Conservation (phyloP, 1,140 invertebrate species). For the Panagrolaimus sp. region DNA sequence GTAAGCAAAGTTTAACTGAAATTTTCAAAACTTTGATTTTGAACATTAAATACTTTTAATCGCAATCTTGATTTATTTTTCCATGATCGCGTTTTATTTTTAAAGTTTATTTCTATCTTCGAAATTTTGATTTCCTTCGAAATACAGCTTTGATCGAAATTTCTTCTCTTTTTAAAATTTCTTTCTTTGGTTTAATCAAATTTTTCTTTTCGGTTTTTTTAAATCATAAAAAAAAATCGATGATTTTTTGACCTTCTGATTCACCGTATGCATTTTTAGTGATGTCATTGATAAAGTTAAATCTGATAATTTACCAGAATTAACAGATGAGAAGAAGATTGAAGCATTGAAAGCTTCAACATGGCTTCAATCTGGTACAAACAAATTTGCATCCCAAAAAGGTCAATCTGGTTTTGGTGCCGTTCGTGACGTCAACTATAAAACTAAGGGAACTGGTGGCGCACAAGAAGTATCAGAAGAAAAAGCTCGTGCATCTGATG, state of each 20-base stretch:
- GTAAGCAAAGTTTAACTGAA: too few relatives aligned
- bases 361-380: conserved; percentile 58
- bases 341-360: conserved; percentile 52
- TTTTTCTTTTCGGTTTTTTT: too few relatives aligned
- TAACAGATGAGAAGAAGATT: conserved; percentile 55
- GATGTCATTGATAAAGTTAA: conserved; percentile 58
- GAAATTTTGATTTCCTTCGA: too few relatives aligned
- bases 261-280: conserved; percentile 27
- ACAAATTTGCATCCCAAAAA: conserved; percentile 58
- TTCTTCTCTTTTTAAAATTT: too few relatives aligned
- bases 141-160: too few relatives aligned
- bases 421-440: conserved; percentile 56
- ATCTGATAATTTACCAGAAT: conserved; percentile 51
- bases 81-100: too few relatives aligned
- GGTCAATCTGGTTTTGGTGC: conserved; percentile 55
- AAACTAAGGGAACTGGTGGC: conserved; percentile 56
- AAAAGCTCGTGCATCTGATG: conserved; percentile 57
- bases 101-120: too few relatives aligned
- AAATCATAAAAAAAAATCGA: too few relatives aligned
- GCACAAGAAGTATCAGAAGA: conserved; percentile 56
- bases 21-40: too few relatives aligned
- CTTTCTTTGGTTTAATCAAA: too few relatives aligned
- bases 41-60: too few relatives aligned
- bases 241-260: background rate
- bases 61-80: too few relatives aligned